A percentile compares a stretch with the other conserved stretches of the same genome.
Evolutionary conservation across 2,888 invertebrate genomes (phyloP).

Genomic region (Byasa hedistus): DNA sequence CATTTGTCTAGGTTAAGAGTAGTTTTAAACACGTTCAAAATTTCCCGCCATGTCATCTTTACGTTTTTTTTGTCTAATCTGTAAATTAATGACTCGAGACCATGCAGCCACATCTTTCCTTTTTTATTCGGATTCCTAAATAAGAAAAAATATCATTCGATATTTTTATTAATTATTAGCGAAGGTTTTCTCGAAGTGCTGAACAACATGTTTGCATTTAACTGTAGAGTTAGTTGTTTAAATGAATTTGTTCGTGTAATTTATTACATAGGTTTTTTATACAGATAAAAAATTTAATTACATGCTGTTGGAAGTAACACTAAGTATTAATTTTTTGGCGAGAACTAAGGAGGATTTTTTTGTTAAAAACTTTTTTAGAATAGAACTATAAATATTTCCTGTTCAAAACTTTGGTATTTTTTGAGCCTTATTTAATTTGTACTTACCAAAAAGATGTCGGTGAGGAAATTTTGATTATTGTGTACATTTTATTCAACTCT

Average conservation of each 20-base stretch:
- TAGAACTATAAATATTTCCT: no score
- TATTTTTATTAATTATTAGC: neutral
- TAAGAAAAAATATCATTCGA: neutral
- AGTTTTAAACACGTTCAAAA: slow-evolving; percentile 1
- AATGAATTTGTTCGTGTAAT: neutral
- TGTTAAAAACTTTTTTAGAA: no score
- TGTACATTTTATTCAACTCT: neutral
- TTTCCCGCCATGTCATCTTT: slow-evolving; percentile 18
- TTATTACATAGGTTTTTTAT: neutral
- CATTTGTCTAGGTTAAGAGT: slow-evolving; percentile 6
- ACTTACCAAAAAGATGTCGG: slow-evolving; percentile 22
- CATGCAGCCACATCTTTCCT: no score
- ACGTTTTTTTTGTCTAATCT: neutral
- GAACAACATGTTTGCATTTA: slow-evolving; percentile 25
- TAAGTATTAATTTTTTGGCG: neutral
- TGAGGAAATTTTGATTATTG: slow-evolving; percentile 10
- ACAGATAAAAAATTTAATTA: neutral
- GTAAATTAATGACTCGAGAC: neutral
- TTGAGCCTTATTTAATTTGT: neutral
- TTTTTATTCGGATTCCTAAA: no score
- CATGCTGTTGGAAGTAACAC: neutral
- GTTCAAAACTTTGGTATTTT: neutral
- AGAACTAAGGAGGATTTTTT: no score
- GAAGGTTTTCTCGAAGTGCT: slow-evolving; percentile 3
- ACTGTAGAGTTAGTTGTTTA: neutral